A percentile compares a stretch with the other conserved stretches of the same genome.
phyloP scores from a whole-genome alignment of 2,113 vertebrate species.

The Alligator mississippiensis region DNA sequence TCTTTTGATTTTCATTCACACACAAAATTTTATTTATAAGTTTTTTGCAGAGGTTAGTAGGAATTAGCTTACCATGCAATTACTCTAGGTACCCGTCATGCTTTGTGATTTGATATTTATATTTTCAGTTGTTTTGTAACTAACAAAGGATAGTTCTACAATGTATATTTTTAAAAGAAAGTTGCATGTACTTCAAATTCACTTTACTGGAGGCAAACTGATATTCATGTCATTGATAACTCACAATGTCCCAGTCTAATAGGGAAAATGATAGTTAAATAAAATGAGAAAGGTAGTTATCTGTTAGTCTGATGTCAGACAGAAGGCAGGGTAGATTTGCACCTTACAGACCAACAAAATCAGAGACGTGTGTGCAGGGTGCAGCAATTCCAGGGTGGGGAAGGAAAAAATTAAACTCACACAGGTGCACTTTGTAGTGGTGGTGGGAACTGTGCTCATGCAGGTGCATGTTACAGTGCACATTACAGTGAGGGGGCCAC shows the following conservation, averaged over 20 bases:
- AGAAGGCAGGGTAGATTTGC: too few relatives aligned
- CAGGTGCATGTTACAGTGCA: too few relatives aligned
- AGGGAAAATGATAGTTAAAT: not conserved
- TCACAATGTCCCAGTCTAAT: not conserved
- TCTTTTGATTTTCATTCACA: not conserved
- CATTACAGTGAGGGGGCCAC: too few relatives aligned
- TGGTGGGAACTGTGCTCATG: too few relatives aligned
- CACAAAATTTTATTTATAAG: not conserved
- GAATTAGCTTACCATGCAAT: accelerated
- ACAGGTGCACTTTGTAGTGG: too few relatives aligned
- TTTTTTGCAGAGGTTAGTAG: not conserved
- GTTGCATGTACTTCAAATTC: not conserved
- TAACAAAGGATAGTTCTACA: not conserved
- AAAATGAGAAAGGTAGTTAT: too few relatives aligned
- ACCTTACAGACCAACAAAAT: too few relatives aligned
- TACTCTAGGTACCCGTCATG: not conserved
- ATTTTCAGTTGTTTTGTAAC: not conserved
- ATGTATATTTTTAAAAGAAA: not conserved
- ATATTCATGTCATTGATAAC: not conserved
- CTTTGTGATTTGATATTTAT: not conserved
- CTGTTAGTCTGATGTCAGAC: too few relatives aligned
- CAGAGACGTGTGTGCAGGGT: too few relatives aligned
- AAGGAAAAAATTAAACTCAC: too few relatives aligned
- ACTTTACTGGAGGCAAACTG: not conserved
- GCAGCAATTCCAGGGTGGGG: too few relatives aligned